Base-by-base conservation (phyloP, 2,888 invertebrate genomes). In the Trilocha varians region DNA sequence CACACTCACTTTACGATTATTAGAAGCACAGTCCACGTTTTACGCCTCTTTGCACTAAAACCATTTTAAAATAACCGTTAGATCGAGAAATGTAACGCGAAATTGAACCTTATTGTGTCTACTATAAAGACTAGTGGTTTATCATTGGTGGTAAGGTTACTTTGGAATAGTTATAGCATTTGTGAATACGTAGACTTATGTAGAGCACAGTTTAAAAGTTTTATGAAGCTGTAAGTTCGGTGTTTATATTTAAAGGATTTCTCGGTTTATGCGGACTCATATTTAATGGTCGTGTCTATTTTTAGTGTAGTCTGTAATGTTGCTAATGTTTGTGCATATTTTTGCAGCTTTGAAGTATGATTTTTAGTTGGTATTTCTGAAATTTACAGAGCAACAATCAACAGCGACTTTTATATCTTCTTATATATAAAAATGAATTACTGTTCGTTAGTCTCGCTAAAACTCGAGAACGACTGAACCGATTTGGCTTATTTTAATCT, bases 161-260 rank as follows among this genome's bases (percentile, higher is more conserved):
- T 13, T n/a, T 42, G 36, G 36, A 32, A 40, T 53, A 58, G 60
- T 62, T 62, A 61, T 68, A 68, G 67, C 73, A 77, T 75, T 72
- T 71, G 41, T 46, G 43, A 15, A 45, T 72, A 72, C 73, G 73
- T 73, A 62, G 79, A 82, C 75, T 84, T 83, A 79, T 78, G 79
- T 80, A 77, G 70, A 78, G 78, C 72, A 76, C 66, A 74, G 74
- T 80, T 67, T 65, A 79, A 71, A 78, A 83, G 76, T 83, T 84
- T 82, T 78, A 79, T 78, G 68, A 65, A 58, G 70, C 74, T 78
- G 78, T 68, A 78, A 80, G 73, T 79, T 80, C 73, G 65, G 62
- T 72, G 70, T 74, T 76, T 73, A 70, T 38, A 47, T 45, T 49
- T 53, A 65, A 79, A 63, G 76, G 75, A 70, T 73, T 71, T 78